Conservation (phyloP, 2,797 vertebrate genomes). For the Centropyge bicolor region DNA sequence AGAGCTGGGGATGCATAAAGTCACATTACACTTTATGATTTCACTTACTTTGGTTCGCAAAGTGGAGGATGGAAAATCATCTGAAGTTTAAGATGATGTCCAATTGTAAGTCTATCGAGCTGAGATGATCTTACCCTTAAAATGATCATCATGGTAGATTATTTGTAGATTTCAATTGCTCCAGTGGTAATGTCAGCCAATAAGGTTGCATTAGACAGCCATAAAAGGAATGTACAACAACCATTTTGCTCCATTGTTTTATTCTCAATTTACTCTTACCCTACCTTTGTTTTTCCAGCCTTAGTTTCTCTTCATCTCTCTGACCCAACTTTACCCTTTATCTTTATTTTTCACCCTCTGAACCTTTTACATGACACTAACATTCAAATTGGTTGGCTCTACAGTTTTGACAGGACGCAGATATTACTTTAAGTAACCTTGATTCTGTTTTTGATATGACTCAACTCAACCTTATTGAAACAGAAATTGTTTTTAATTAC, state of each 20-base stretch:
- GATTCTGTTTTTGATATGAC: not conserved
- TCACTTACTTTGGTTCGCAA: constrained; percentile 7
- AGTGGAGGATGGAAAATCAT: constrained; percentile 17
- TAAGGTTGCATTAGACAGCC: not conserved
- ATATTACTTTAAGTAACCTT: not conserved
- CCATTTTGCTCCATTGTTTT: not conserved
- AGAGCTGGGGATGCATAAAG: constrained; percentile 47
- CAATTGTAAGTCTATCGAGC: not conserved
- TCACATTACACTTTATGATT: constrained; percentile 49
- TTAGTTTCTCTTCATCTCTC: not conserved
- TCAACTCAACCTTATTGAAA: not conserved
- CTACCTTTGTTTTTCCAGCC: not conserved
- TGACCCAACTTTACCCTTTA: not conserved
- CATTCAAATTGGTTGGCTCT: too few species aligned
- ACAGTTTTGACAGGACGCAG: too few species aligned
- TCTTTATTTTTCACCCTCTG: not conserved
- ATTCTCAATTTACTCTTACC: not conserved
- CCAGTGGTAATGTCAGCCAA: not conserved
- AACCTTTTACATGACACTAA: not conserved
- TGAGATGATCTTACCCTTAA: not conserved
- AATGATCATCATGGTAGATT: not conserved
- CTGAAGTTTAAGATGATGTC: not conserved
- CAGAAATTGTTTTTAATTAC: not conserved
- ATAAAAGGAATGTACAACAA: not conserved
- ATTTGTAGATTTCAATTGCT: not conserved